A percentile compares a stretch with the other conserved stretches of the same genome.
These are phyloP conservation scores for Labeo calbasu DNA, from an alignment of 2,797 vertebrate genomes.

Conservation along the genomic window DNA sequence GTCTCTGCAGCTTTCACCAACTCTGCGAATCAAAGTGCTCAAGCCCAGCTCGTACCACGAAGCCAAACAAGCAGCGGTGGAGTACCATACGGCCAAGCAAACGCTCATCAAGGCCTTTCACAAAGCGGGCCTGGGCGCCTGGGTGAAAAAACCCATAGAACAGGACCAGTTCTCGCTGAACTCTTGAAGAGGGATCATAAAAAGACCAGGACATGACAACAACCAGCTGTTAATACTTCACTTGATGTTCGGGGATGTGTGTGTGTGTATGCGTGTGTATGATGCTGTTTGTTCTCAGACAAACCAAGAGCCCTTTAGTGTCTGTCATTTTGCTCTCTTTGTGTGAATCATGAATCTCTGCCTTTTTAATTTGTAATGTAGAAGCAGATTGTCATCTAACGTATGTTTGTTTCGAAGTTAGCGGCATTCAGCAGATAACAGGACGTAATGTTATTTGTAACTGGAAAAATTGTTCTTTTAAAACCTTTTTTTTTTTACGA, in stretches of 20 bases:
- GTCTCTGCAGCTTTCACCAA: constrained; percentile 79
- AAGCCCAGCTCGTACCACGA: constrained; percentile 92
- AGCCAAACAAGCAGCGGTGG: constrained; percentile 89
- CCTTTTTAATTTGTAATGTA: constrained; percentile 65
- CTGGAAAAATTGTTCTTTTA: constrained; percentile 58
- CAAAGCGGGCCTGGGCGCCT: constrained; percentile 94
- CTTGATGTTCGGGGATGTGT: constrained; percentile 64
- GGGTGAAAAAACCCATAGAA: constrained; percentile 97
- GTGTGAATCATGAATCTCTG: constrained; percentile 46
- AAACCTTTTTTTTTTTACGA: constrained; percentile 23
- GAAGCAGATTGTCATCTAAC: constrained; percentile 62
- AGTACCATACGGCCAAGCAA: constrained; percentile 94
- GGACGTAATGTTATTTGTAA: constrained; percentile 54
- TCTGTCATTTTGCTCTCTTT: constrained; percentile 51
- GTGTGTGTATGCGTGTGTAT: constrained; percentile 53
- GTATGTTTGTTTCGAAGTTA: constrained; percentile 47
- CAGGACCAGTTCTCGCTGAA: constrained; percentile 96
- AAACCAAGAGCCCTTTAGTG: constrained; percentile 57
- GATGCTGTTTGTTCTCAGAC: constrained; percentile 47
- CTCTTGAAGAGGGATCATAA: constrained; percentile 74
- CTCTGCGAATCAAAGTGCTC: constrained; percentile 83
- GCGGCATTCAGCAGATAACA: constrained; percentile 36
- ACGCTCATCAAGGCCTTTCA: constrained; percentile 94
- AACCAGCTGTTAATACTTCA: constrained; percentile 72
- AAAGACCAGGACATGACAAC: constrained; percentile 60